Percentiles rank a stretch among this genome's conserved stretches.
phyloP scores from a whole-genome alignment of 2,888 invertebrate species.

The Meteorus colon region DNA sequence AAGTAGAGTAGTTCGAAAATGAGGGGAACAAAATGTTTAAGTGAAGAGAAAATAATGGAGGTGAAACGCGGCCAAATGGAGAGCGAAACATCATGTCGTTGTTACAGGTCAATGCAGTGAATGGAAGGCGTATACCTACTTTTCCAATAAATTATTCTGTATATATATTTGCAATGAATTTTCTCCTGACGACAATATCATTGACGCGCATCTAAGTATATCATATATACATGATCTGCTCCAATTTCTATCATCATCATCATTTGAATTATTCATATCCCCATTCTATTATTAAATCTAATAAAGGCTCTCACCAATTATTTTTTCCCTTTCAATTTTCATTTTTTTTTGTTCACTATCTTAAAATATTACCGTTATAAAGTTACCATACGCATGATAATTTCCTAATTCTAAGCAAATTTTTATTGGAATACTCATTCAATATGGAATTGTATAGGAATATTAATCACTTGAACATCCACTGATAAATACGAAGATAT shows the following conservation, averaged over 20 bases:
- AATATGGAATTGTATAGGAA: too few species aligned
- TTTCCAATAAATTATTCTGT: conserved; percentile 33
- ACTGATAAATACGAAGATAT: too few species aligned
- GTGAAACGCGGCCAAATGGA: conserved; percentile 47
- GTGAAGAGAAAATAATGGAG: conserved; percentile 40
- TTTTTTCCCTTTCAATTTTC: not conserved
- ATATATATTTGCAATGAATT: conserved; percentile 21
- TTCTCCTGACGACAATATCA: conserved; percentile 18
- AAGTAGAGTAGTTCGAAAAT: conserved; percentile 37
- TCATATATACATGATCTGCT: conserved; percentile 11
- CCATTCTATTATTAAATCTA: conserved; percentile 26
- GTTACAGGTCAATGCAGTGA: conserved; percentile 40
- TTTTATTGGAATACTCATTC: too few species aligned
- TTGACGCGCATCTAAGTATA: not conserved
- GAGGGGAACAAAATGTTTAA: conserved; percentile 23
- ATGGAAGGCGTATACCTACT: conserved; percentile 20
- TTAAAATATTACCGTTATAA: not conserved
- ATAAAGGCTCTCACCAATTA: conserved; percentile 8
- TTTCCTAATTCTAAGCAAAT: not conserved
- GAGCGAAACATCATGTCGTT: conserved; percentile 35
- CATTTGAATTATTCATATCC: conserved; percentile 27
- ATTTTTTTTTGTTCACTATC: conserved; percentile 3
- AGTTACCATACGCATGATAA: not conserved
- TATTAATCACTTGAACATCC: too few species aligned
- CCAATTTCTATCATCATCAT: not conserved